Evolutionary conservation across 2,888 invertebrate genomes (phyloP), one percentile per base, ranked within the genome.

Genomic region (Bimastos eiseni): DNA sequence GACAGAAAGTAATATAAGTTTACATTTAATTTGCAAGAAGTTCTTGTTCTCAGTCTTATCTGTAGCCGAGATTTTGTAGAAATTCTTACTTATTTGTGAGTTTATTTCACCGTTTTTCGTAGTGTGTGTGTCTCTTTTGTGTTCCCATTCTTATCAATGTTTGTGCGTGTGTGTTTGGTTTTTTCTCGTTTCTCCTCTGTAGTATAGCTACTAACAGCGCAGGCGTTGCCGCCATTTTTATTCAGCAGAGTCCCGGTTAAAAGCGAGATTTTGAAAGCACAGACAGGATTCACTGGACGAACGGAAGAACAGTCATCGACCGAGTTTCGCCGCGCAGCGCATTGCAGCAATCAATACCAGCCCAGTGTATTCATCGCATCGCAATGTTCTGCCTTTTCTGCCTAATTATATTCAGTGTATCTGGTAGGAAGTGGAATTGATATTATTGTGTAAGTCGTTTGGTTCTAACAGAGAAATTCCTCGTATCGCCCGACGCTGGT

Each of bases 401-500:
- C 11, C 21, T n/a, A 49, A 49, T 49, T 11, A 49, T 49, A 49
- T 21, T 49, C 49, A 49, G 49, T 11, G 44, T 44, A 13, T 44
- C 44, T 70, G 70, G 49, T 49, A 24, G 24, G 21, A 49, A 6
- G 24, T 49, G 70, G 70, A 70, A n/a, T 4, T 70, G 13, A 70
- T n/a, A 70, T 70, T 30, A 70, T 70, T 70, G 30, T 70, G 30
- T 70, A n/a, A 70, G 34, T 86, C 8, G 0, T 86, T 33, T 86
- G 17, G 36, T 86, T 86, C 37, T 37, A 37, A 86, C 90, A 92
- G 98, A 97, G 0, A 96, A 96, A 95, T 97, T 98, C 96, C 94
- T 96, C 94, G 97, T 98, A 95, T 96, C 96, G 94, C 96, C 98
- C 96, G 97, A 98, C 96, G 97, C 95, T 24, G 94, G 93, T 24